Evolutionary conservation across 2,888 invertebrate species (phyloP).

Genomic region (Eupithecia tripunctaria): DNA sequence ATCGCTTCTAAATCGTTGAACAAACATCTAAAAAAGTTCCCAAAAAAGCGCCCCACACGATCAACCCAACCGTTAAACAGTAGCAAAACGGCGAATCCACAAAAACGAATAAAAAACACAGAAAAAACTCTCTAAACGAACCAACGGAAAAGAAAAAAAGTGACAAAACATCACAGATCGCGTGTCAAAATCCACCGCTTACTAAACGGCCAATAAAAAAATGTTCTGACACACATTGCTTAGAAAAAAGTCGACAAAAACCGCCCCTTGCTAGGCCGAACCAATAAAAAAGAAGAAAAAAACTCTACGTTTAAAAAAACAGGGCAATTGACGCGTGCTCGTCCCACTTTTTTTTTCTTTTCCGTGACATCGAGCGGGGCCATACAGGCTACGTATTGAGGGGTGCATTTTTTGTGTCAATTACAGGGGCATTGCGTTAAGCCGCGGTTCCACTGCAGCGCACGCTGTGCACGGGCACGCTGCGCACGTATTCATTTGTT

Average conservation of each 20-base stretch:
- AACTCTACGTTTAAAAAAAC: slow-evolving; percentile 72
- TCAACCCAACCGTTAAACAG: slow-evolving; percentile 73
- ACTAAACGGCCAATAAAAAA: slow-evolving; percentile 65
- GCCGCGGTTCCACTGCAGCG: too few species aligned
- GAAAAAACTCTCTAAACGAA: slow-evolving; percentile 22
- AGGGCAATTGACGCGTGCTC: slow-evolving; percentile 80
- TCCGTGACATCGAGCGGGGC: slow-evolving; percentile 49
- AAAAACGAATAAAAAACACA: slow-evolving; percentile 44
- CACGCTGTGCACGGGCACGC: too few species aligned
- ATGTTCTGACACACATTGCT: slow-evolving; percentile 65
- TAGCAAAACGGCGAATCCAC: slow-evolving; percentile 66
- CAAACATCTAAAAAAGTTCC: slow-evolving; percentile 33
- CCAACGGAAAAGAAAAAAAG: slow-evolving; percentile 52
- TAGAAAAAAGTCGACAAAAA: slow-evolving; percentile 67
- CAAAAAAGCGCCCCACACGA: slow-evolving; percentile 52
- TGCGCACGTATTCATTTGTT: too few species aligned
- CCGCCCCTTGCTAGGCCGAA: slow-evolving; percentile 67
- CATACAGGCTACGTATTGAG: slow-evolving; percentile 56
- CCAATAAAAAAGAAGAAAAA: slow-evolving; percentile 70
- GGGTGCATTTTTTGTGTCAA: slow-evolving; percentile 79
- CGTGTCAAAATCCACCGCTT: slow-evolving; percentile 70
- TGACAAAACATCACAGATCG: slow-evolving; percentile 60
- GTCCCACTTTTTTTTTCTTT: slow-evolving; percentile 67
- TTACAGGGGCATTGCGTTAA: slow-evolving; percentile 59
- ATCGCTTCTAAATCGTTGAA: slow-evolving; percentile 39